Evolutionary conservation across 2,797 vertebrate genomes (phyloP), one percentile per base, ranked within the genome.

Genomic region (Enteromius anoplus): DNA sequence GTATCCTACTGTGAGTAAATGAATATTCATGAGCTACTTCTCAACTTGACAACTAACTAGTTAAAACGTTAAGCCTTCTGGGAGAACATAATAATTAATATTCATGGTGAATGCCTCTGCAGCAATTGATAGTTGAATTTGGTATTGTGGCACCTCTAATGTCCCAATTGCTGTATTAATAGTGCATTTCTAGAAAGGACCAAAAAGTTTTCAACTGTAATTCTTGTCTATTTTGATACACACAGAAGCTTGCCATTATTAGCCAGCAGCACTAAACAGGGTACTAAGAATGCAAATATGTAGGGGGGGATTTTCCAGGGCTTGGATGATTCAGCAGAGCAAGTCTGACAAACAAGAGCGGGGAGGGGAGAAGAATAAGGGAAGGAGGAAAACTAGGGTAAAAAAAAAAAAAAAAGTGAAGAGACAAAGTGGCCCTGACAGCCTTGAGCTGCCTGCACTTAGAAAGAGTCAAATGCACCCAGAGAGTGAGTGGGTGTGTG

Each of bases 301-400:
- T 34, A 78, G n/a, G 82, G 82, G 85, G 91, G 91, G 89, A 87
- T 90, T 94, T 93, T 90, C 89, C 87, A 87, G 77, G 85, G 89
- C 69, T 84, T 85, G 86, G 49, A 82, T 92, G 90, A 93, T 87
- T 94, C 91, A 90, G 88, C 89, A 90, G 78, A 90, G 78, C 83
- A 66, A 82, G 77, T 85, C 85, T 80, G 84, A 77, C 71, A 88
- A 91, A 90, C 82, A 89, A 85, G 17, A 69, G 64, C 17, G 47
- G 77, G 58, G 45, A 12, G 68, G 80, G 58, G n/a, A 15, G 11
- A 51, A 78, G 60, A 78, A 62, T n/a, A 34, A 65, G 58, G 66
- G 64, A 68, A 65, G 6, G 64, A 49, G 82, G 32, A 79, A 70
- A 47, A 49, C 68, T 42, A 10, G 80, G 4, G 14, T 8, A 7